phyloP scores from a whole-genome alignment of 2,113 vertebrate genomes.

The Butorides virescens region DNA sequence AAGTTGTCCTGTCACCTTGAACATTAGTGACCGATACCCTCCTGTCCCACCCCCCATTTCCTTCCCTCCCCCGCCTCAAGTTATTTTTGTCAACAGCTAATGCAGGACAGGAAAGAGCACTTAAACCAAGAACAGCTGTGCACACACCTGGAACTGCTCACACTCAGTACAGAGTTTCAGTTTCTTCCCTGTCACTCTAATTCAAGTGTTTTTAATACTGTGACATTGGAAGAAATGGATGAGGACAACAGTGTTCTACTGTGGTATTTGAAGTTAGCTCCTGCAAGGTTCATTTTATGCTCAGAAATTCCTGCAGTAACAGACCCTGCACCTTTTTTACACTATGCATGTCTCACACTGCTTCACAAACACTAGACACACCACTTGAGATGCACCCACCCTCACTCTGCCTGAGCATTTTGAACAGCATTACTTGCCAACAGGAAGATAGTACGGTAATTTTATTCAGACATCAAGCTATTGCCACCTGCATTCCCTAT shows the following conservation, averaged over 20 bases:
- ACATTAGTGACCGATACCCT: background rate
- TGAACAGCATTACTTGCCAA: background rate
- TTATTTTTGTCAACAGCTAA: background rate
- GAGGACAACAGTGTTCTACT: background rate
- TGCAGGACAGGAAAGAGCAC: background rate
- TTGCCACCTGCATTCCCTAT: too few relatives aligned
- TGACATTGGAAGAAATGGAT: background rate
- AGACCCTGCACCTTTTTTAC: background rate
- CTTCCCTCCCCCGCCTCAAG: background rate
- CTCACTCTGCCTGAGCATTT: background rate
- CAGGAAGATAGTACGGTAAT: background rate
- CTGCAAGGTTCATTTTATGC: background rate
- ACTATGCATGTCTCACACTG: accelerated
- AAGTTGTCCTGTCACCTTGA: background rate
- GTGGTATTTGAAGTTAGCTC: background rate
- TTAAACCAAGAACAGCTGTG: background rate
- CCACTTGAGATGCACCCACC: background rate
- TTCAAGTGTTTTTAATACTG: background rate
- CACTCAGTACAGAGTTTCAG: background rate
- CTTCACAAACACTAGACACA: accelerated
- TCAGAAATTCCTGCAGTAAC: background rate
- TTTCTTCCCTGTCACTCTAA: background rate
- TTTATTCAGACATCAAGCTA: background rate
- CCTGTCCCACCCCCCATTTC: background rate
- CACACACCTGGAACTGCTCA: background rate